These are phyloP conservation scores for Esox lucius DNA, from an alignment of 2,797 vertebrate genomes.

Conservation along the genomic window DNA sequence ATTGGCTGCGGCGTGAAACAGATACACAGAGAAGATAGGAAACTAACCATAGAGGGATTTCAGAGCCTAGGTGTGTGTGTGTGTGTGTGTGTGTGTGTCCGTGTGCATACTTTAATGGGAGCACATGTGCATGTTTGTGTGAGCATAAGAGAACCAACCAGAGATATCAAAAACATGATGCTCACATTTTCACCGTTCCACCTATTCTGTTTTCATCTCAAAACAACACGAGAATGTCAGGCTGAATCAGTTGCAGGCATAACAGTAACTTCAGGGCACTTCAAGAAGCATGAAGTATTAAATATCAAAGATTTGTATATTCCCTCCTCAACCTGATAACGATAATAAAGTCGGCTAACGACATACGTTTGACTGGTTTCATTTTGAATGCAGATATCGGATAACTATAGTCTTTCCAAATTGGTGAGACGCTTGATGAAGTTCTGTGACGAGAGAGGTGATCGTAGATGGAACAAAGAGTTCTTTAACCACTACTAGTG, in stretches of 20 bases:
- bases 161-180: conserved; percentile 61
- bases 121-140: not conserved
- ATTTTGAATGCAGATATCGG: too few relatives aligned
- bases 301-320: conserved; percentile 57
- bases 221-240: conserved; percentile 41
- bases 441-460: too few relatives aligned
- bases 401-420: too few relatives aligned
- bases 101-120: too few relatives aligned
- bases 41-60: conserved; percentile 54
- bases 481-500: too few relatives aligned
- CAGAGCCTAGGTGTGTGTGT: conserved; percentile 52
- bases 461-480: too few relatives aligned
- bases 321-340: conserved; percentile 54
- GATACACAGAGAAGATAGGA: conserved; percentile 61
- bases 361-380: conserved; percentile 22
- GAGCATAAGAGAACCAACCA: conserved; percentile 40
- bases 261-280: conserved; percentile 63
- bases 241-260: conserved; percentile 68
- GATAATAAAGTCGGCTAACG: conserved; percentile 62
- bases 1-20: conserved; percentile 68
- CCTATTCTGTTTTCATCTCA: not conserved
- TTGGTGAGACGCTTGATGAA: too few relatives aligned
- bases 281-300: conserved; percentile 51
- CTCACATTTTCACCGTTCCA: conserved; percentile 4
- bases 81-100: not conserved